Conservation (phyloP, 2,888 invertebrate species). For the Cactoblastis cactorum region DNA sequence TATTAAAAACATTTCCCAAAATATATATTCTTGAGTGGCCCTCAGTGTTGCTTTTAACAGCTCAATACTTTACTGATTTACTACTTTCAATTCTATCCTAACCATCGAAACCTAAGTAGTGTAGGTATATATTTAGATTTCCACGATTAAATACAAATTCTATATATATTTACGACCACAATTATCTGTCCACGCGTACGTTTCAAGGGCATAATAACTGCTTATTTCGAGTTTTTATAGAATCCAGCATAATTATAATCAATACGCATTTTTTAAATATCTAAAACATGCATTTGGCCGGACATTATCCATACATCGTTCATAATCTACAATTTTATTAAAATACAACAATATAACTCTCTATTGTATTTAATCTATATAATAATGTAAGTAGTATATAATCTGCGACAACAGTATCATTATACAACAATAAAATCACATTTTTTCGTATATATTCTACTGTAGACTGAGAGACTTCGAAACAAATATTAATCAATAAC, state of each 20-base stretch:
- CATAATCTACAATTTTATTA: constrained; percentile 57
- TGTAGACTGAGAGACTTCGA: constrained; percentile 47
- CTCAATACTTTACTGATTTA: too few relatives aligned
- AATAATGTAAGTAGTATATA: constrained; percentile 63
- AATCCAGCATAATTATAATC: constrained; percentile 46
- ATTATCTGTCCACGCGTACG: neutral
- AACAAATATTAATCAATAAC: constrained; percentile 64
- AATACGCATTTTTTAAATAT: constrained; percentile 62
- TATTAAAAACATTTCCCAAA: too few relatives aligned
- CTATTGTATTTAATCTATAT: constrained; percentile 68
- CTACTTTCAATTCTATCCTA: too few relatives aligned
- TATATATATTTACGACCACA: neutral
- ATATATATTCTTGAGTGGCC: too few relatives aligned
- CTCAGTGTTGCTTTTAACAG: too few relatives aligned
- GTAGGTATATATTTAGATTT: too few relatives aligned
- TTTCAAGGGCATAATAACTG: constrained; percentile 24
- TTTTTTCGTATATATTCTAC: constrained; percentile 63
- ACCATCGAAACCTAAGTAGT: too few relatives aligned
- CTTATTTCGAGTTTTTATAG: constrained; percentile 52
- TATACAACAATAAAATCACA: constrained; percentile 78
- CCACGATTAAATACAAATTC: too few relatives aligned
- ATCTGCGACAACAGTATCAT: constrained; percentile 64
- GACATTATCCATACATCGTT: constrained; percentile 63
- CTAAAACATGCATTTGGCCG: constrained; percentile 70
- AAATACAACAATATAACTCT: constrained; percentile 74